Conservation (phyloP, 2,113 vertebrate species). For the Gorsachius goisagi region DNA sequence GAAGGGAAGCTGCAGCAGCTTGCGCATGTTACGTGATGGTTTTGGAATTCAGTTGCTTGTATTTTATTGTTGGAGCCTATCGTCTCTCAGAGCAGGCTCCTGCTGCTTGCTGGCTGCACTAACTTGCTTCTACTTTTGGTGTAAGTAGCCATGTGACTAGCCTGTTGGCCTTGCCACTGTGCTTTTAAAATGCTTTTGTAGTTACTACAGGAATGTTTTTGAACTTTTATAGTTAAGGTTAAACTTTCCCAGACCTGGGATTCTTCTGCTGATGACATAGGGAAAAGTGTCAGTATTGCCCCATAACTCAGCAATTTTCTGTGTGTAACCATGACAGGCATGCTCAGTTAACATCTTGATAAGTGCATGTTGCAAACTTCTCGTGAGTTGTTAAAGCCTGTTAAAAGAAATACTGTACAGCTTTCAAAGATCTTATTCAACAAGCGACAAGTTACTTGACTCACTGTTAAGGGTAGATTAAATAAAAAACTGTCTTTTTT, state of each 20-base stretch:
- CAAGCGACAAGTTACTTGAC: background rate
- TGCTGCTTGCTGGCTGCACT: slow-evolving; percentile 16
- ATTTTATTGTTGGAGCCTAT: background rate
- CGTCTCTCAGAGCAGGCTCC: slow-evolving; percentile 9
- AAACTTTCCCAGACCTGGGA: background rate
- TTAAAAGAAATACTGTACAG: background rate
- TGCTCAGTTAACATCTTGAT: slow-evolving; percentile 62
- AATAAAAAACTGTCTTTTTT: background rate
- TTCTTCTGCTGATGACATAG: background rate
- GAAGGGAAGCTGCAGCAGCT: slow-evolving; percentile 9
- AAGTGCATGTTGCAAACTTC: slow-evolving; percentile 15
- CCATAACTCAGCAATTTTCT: background rate
- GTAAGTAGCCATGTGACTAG: background rate
- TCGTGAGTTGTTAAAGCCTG: slow-evolving; percentile 42
- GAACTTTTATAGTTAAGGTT: background rate
- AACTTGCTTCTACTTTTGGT: background rate
- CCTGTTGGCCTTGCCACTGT: background rate
- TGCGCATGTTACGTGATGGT: background rate
- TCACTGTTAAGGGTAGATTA: background rate
- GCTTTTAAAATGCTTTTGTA: background rate
- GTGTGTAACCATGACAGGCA: background rate
- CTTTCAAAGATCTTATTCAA: background rate
- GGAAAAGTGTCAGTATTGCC: background rate
- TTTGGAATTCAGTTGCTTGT: slow-evolving; percentile 13
- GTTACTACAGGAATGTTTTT: background rate